phyloP scores from a whole-genome alignment of 92 coral and sea anemone species.

The Pocillopora meandrina region DNA sequence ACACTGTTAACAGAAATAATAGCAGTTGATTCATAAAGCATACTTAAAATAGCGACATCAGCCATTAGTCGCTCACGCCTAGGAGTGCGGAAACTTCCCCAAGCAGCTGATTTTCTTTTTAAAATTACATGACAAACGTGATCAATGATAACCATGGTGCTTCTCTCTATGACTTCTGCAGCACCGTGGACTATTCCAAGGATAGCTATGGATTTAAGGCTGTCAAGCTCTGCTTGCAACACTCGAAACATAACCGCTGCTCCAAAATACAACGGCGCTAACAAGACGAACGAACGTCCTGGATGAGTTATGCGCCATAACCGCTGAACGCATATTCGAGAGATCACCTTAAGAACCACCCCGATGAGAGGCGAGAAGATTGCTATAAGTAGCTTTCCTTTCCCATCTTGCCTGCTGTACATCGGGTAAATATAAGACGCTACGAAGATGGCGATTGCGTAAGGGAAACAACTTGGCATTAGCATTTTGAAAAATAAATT shows the following conservation, averaged over 20 bases:
- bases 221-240: constrained; percentile 17
- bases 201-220: constrained; percentile 3
- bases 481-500: background rate
- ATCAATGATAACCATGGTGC: constrained; percentile 20
- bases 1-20: constrained; percentile 25
- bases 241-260: constrained; percentile 15
- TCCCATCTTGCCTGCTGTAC: background rate
- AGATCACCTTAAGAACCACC: background rate
- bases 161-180: constrained; percentile 32
- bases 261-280: constrained; percentile 22
- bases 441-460: background rate
- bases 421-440: background rate
- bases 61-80: constrained; percentile 49
- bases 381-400: background rate
- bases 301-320: constrained; percentile 13
- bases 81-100: constrained; percentile 56
- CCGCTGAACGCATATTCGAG: constrained; percentile 20
- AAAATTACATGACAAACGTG: constrained; percentile 9
- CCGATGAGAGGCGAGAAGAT: constrained; percentile 1
- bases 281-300: constrained; percentile 2
- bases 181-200: constrained; percentile 31
- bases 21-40: constrained; percentile 35
- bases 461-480: background rate
- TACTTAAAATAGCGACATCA: constrained; percentile 50
- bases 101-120: constrained; percentile 24